A percentile compares a stretch with the other conserved stretches of the same genome.
Conservation (phyloP, 2,113 vertebrate genomes). For the Steatornis caripensis region DNA sequence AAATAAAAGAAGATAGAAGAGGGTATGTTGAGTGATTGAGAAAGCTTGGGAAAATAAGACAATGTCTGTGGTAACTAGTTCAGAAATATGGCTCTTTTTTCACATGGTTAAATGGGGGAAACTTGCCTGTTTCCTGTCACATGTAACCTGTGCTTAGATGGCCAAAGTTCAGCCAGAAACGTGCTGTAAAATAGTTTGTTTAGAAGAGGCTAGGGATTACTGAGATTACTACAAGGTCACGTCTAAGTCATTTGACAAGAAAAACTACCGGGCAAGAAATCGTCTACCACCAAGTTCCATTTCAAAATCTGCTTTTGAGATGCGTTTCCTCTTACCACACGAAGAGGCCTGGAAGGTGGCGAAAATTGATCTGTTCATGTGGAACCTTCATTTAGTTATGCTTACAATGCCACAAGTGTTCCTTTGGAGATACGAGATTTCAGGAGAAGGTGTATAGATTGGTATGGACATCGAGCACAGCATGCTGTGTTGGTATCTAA, state of each 20-base stretch:
- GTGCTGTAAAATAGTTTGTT: not conserved
- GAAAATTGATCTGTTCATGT: not conserved
- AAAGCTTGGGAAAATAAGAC: not conserved
- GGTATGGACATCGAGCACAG: not conserved
- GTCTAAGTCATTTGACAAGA: not conserved
- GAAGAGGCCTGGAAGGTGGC: not conserved
- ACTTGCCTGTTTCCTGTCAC: not conserved
- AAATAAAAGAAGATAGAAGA: conserved; percentile 13
- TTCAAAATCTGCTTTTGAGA: not conserved
- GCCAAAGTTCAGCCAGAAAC: not conserved
- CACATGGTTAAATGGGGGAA: not conserved
- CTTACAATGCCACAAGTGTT: not conserved
- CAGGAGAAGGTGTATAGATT: not conserved
- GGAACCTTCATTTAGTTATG: not conserved
- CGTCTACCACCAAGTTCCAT: not conserved
- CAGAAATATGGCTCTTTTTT: not conserved
- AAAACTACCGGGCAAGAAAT: not conserved
- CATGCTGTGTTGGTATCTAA: not conserved
- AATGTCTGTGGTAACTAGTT: not conserved
- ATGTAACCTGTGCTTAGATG: not conserved
- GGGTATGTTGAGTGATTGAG: conserved; percentile 17
- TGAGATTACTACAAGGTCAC: not conserved
- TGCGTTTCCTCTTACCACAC: not conserved
- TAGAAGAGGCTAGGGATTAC: not conserved
- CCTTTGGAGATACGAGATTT: not conserved